Evolutionary conservation across 2,888 invertebrate genomes (phyloP), one percentile per base, ranked within the genome.

Genomic region (Branchellion lobata): DNA sequence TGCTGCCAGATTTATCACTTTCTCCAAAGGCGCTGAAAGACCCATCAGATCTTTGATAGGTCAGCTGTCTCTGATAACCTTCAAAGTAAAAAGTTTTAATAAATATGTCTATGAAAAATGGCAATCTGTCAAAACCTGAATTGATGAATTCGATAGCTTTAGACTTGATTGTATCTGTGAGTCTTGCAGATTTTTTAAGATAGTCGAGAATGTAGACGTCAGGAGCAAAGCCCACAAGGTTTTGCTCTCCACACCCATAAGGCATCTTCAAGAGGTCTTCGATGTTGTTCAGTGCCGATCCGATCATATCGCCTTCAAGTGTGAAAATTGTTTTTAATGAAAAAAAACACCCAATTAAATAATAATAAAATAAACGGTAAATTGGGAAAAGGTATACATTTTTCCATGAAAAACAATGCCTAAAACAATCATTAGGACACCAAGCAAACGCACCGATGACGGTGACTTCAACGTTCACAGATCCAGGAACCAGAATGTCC

Each of bases 201-300:
- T 98, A 96, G 84, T 94, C 92, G 8, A 94, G 89, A 77, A 95
- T 91, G 75, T 95, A 92, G 83, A 96, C 92, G 84, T 94, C 94
- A 0, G 95, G 93, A 69, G 96, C 94, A 85, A 98, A 92, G 81
- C 94, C 93, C 27, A 95, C 89, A 91, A 96, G 92, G 80, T 96
- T 97, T 87, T 96, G 95, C 86, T 94, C 94, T 0, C 97, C 94
- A 87, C 96, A 96, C 0, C 94, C 95, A 68, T 92, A 93, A 0
- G 96, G 94, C 88, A 93, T 90, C 82, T 91, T 86, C 24, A 95
- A 91, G 76, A 95, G 88, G 83, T 91, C 90, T 61, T 92, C 92
- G 65, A 94, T 88, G 86, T 93, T 92, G 61, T 92, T 90, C 75
- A 95, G 90, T 5, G 92, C 91, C 18, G 93, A 92, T 21, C 94